Conservation (phyloP, 2,888 invertebrate genomes). For the Troides oblongomaculatus region DNA sequence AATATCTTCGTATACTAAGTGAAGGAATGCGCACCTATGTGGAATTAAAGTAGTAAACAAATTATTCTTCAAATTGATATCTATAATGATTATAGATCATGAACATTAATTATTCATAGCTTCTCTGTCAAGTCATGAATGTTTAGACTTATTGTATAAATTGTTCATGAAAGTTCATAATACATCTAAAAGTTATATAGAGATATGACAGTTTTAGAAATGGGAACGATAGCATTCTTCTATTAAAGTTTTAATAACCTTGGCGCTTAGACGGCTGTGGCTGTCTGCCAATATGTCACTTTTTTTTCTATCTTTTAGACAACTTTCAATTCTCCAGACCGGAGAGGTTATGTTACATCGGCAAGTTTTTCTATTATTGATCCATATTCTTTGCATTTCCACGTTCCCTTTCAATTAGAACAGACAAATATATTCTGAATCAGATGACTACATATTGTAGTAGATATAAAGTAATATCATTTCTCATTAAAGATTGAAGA, state of each 20-base stretch:
- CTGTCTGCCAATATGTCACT: not conserved
- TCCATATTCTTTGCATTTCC: not conserved
- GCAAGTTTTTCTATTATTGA: not conserved
- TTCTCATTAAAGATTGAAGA: too few species aligned
- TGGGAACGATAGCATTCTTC: not conserved
- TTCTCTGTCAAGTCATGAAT: too few species aligned
- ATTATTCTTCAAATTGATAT: not conserved
- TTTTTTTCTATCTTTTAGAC: not conserved
- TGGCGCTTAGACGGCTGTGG: not conserved
- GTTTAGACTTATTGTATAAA: not conserved
- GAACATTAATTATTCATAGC: not conserved
- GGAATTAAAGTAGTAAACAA: not conserved
- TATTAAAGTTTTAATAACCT: conserved; percentile 1
- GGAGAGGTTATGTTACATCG: not conserved
- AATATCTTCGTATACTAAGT: not conserved
- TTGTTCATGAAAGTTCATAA: not conserved
- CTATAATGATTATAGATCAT: not conserved
- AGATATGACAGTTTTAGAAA: not conserved
- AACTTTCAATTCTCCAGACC: not conserved
- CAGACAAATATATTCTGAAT: not conserved
- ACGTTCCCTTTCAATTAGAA: not conserved
- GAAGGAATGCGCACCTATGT: not conserved
- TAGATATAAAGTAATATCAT: too few species aligned
- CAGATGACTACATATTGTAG: too few species aligned
- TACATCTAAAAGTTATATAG: not conserved